These are phyloP conservation scores for Drosophila insularis DNA, from an alignment of 1,140 invertebrate genomes.

Conservation along the genomic window DNA sequence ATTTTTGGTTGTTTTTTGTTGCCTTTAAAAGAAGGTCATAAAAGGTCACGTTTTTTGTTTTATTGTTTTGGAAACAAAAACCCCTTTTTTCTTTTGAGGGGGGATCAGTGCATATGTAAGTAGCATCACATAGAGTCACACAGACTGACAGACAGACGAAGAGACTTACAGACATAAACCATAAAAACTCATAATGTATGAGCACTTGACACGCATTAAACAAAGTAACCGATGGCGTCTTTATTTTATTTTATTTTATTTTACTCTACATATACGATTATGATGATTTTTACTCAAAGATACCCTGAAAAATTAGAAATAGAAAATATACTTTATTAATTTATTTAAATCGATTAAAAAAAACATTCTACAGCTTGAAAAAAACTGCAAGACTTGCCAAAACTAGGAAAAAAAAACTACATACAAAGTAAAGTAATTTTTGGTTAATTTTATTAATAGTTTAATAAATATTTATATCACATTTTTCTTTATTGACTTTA, in stretches of 20 bases:
- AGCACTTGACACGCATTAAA: conserved; percentile 79
- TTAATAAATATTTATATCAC: too few species aligned
- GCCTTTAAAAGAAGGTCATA: conserved; percentile 14
- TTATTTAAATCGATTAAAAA: neutral
- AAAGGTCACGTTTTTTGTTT: conserved; percentile 26
- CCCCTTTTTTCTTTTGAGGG: conserved; percentile 5
- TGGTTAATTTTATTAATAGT: too few species aligned
- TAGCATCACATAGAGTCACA: conserved; percentile 50
- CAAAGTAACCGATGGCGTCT: conserved; percentile 29
- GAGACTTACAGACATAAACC: conserved; percentile 32
- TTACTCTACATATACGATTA: conserved; percentile 13
- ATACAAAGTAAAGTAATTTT: too few species aligned
- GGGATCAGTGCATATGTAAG: conserved; percentile 44
- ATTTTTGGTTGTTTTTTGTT: neutral
- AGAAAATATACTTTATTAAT: neutral
- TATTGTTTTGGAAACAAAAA: conserved; percentile 43
- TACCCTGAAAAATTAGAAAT: neutral
- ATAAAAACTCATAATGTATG: conserved; percentile 71
- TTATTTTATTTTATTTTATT: conserved; percentile 20
- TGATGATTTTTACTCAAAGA: neutral
- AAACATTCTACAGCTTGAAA: too few species aligned
- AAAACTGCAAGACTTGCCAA: too few species aligned
- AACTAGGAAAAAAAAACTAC: too few species aligned
- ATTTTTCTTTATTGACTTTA: too few species aligned
- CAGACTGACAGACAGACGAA: neutral